Percentiles rank a stretch among this genome's conserved stretches.
These are phyloP conservation scores for Trididemnum nubilum DNA, from an alignment of 23 tunicate species.

Conservation along the genomic window DNA sequence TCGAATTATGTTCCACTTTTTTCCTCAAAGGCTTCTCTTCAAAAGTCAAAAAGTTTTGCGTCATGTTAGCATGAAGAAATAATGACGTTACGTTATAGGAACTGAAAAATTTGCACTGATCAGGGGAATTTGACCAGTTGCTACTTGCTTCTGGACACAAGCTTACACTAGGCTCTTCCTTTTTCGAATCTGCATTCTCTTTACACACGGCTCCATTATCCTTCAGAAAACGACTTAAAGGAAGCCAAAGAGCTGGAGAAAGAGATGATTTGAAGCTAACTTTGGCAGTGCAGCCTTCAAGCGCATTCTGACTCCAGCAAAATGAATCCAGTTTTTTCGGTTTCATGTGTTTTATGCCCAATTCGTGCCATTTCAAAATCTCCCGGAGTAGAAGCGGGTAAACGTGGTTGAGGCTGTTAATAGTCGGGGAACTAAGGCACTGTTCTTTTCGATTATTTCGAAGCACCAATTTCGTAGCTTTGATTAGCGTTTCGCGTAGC, in stretches of 20 bases:
- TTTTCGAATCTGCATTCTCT: too few relatives aligned
- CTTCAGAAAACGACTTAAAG: slow-evolving; percentile 43
- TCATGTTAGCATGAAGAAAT: slow-evolving; percentile 71
- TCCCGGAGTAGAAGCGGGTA: slow-evolving; percentile 77
- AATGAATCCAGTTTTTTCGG: background rate
- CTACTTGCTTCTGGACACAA: too few relatives aligned
- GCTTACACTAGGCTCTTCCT: too few relatives aligned
- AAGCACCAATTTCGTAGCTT: slow-evolving; percentile 54
- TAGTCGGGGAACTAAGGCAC: slow-evolving; percentile 51
- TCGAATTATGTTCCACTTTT: slow-evolving; percentile 24
- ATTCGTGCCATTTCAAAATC: slow-evolving; percentile 53
- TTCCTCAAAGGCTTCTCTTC: slow-evolving; percentile 44
- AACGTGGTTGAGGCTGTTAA: slow-evolving; percentile 61
- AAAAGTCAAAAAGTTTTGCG: slow-evolving; percentile 43
- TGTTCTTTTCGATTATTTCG: slow-evolving; percentile 66
- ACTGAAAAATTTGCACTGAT: background rate
- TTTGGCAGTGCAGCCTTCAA: slow-evolving; percentile 11
- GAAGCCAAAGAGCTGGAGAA: slow-evolving; percentile 68
- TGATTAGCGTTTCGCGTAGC: slow-evolving; percentile 48
- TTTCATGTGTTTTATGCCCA: slow-evolving; percentile 59
- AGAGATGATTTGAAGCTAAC: slow-evolving; percentile 52
- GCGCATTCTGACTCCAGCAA: slow-evolving; percentile 45
- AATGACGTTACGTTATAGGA: slow-evolving; percentile 70
- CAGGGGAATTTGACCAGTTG: too few relatives aligned
- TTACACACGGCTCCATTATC: slow-evolving; percentile 58